phyloP scores from a whole-genome alignment of 2,888 invertebrate species.

The Eupithecia subumbrata region DNA sequence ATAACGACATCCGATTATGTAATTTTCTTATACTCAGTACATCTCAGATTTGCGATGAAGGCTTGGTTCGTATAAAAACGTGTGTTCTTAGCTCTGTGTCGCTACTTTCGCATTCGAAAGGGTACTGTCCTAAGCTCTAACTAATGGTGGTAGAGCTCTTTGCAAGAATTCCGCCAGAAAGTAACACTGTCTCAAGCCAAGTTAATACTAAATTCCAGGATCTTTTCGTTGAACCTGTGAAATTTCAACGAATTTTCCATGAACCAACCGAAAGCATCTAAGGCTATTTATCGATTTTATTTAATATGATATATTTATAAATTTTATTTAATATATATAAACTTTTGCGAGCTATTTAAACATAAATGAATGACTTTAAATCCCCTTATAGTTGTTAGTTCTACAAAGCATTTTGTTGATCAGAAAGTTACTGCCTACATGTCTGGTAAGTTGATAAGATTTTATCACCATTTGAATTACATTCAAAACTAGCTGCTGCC shows the following conservation, averaged over 20 bases:
- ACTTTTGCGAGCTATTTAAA: background rate
- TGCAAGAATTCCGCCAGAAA: slow-evolving; percentile 17
- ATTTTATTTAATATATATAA: background rate
- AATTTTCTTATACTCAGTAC: background rate
- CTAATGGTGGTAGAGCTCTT: slow-evolving; percentile 22
- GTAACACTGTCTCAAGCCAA: slow-evolving; percentile 14
- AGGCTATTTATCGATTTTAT: background rate
- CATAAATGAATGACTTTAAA: background rate
- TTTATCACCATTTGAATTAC: background rate
- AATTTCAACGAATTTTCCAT: background rate
- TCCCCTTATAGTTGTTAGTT: background rate
- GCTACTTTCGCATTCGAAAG: slow-evolving; percentile 26
- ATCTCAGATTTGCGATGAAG: background rate
- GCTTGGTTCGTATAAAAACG: slow-evolving; percentile 16
- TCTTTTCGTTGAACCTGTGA: slow-evolving; percentile 3
- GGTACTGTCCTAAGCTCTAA: slow-evolving; percentile 23
- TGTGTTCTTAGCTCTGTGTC: slow-evolving; percentile 13
- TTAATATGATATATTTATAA: background rate
- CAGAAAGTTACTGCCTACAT: background rate
- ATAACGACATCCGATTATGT: background rate
- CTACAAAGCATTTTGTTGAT: background rate
- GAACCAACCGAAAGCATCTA: background rate
- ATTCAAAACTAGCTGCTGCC: too few species aligned
- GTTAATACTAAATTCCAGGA: slow-evolving; percentile 15
- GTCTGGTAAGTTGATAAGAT: too few species aligned